phyloP scores from a whole-genome alignment of 2,888 invertebrate species.

The Aporophyla nigra region DNA sequence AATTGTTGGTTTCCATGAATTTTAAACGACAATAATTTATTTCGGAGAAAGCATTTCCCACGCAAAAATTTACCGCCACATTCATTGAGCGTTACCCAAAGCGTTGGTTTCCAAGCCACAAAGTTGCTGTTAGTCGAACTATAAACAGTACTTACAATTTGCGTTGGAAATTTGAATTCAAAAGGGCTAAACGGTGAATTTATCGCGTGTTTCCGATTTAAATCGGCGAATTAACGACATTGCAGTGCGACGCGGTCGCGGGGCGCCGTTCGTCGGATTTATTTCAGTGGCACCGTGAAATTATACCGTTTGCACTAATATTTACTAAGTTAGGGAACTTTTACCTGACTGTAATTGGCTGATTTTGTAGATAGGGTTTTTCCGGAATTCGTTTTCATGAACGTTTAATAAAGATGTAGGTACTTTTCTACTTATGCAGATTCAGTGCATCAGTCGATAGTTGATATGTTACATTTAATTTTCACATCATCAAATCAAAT shows the following conservation, averaged over 20 bases:
- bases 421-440: neutral
- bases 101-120: slow-evolving; percentile 39
- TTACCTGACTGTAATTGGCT: slow-evolving; percentile 27
- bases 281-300: slow-evolving; percentile 73
- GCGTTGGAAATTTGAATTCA: slow-evolving; percentile 80
- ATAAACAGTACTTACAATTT: slow-evolving; percentile 70
- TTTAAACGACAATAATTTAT: neutral
- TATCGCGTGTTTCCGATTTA: slow-evolving; percentile 89
- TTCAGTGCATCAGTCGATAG: neutral
- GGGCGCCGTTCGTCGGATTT: slow-evolving; percentile 81
- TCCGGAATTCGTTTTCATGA: slow-evolving; percentile 11
- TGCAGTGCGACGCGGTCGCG: slow-evolving; percentile 75
- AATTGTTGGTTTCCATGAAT: slow-evolving; percentile 5
- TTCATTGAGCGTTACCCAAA: slow-evolving; percentile 27
- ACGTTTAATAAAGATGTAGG: too few relatives aligned
- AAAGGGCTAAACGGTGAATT: slow-evolving; percentile 86
- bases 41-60: neutral
- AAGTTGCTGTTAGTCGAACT: slow-evolving; percentile 50
- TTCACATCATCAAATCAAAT: too few relatives aligned
- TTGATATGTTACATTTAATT: too few relatives aligned
- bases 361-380: slow-evolving; percentile 30
- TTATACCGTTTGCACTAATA: slow-evolving; percentile 57
- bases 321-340: slow-evolving; percentile 40
- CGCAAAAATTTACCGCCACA: slow-evolving; percentile 9
- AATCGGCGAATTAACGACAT: slow-evolving; percentile 89